phyloP scores from a whole-genome alignment of 2,888 invertebrate genomes.

The Parapristionchus giblindavisi region DNA sequence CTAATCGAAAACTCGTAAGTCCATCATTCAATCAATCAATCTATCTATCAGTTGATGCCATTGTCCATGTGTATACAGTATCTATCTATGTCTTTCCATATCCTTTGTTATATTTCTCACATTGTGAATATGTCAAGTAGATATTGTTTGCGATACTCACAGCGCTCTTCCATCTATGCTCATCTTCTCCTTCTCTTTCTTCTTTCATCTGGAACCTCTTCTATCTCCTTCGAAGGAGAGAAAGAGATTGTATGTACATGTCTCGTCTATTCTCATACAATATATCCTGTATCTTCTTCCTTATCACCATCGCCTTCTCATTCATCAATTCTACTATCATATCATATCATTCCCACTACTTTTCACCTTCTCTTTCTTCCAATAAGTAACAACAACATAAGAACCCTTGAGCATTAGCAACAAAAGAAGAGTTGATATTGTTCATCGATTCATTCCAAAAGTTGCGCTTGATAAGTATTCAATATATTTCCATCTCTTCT shows the following conservation, averaged over 20 bases:
- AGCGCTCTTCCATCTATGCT: background rate
- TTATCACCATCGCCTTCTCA: background rate
- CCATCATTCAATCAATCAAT: no score
- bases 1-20: constrained; percentile 60
- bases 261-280: constrained; percentile 13
- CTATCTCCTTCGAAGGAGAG: background rate
- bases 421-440: no score
- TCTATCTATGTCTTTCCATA: background rate
- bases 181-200: background rate
- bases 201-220: background rate
- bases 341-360: background rate
- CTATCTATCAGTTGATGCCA: background rate
- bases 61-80: background rate
- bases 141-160: no score
- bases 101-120: no score
- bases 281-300: background rate
- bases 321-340: constrained; percentile 20
- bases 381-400: constrained; percentile 27
- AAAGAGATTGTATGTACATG: background rate
- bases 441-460: no score
- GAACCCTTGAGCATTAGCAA: no score
- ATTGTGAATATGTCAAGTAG: no score
- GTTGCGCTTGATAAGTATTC: no score
- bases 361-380: background rate
- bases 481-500: no score